Base-by-base conservation (phyloP, 1,140 invertebrate genomes). In the Diachasmimorpha longicaudata region DNA sequence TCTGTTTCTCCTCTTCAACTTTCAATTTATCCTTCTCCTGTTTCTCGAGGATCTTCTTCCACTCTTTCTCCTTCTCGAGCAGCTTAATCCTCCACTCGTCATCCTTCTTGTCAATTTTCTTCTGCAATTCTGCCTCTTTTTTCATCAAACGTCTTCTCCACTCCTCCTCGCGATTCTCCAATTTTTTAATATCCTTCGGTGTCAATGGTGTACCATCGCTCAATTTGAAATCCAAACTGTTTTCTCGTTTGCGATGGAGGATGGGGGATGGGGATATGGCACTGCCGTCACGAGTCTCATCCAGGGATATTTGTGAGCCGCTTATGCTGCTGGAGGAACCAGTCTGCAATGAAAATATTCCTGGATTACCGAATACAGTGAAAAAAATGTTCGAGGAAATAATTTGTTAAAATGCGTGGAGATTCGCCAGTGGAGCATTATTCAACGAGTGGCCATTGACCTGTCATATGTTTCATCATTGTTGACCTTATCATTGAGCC, bases 21-120 rank as follows among this genome's bases (percentile, higher is more conserved):
- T 87, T 89, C 10, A 83, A 81, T 55, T 92, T 88, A 6, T 90
- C 89, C 76, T 90, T 91, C 69, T 90, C 91, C 31, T 92, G 88
- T 72, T 90, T 90, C 44, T 90, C 89, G n/a, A 91, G 78, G 46
- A 91, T 85, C 79, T 92, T 91, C 70, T 90, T 90, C 89, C 93
- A 92, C 81, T 94, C 93, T 77, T 91, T 90, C 79, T 93, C 93
- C 84, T 92, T 93, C 72, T 93, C 91, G 37, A 84, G 78, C 21
- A 91, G 77, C 70, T 84, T 88, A 23, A 89, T 85, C 72, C 84
- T 87, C 83, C 88, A 89, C 58, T 90, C 89, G 42, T 91, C 88
- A 31, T 91, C 90, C 36, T 87, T 87, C 39, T 89, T 90, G 31
- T 93, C 92, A 76, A 93, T 85, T 81, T 89, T 90, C 79, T 90